These are phyloP conservation scores for Ganaspis sp. DNA, from an alignment of 1,140 invertebrate species.

Conservation along the genomic window DNA sequence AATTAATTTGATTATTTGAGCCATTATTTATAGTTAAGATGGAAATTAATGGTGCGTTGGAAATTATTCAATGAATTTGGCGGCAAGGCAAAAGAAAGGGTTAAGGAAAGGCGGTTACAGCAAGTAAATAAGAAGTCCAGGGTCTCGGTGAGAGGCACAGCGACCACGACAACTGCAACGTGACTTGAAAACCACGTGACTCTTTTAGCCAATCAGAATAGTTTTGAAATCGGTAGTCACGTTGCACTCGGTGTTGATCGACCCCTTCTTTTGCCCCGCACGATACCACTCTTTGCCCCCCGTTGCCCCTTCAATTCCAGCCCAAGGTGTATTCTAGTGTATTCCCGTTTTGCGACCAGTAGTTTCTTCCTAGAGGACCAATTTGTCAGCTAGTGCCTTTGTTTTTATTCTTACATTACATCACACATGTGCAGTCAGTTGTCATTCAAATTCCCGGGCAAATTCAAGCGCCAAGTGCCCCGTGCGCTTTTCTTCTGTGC, in stretches of 20 bases:
- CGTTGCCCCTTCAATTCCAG: constrained; percentile 42
- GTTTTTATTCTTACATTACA: background rate
- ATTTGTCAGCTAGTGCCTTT: background rate
- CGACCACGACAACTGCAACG: constrained; percentile 75
- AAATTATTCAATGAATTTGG: constrained; percentile 7
- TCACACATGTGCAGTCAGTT: no score
- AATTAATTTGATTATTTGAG: background rate
- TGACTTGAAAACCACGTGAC: constrained; percentile 69
- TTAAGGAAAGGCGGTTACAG: constrained; percentile 6
- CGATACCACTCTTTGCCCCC: constrained; percentile 62
- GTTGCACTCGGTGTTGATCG: constrained; percentile 67
- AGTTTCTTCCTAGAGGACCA: background rate
- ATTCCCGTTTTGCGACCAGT: constrained; percentile 6
- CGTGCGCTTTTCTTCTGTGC: background rate
- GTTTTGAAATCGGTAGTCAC: constrained; percentile 60
- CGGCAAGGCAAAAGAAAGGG: background rate
- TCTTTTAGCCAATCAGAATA: constrained; percentile 57
- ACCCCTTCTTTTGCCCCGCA: constrained; percentile 51
- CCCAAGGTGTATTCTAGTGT: constrained; percentile 24
- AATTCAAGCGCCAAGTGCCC: background rate
- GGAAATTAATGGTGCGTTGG: background rate
- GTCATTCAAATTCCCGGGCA: background rate
- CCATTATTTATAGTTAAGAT: background rate
- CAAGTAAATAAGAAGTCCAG: constrained; percentile 52
- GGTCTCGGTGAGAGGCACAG: constrained; percentile 54